Conservation (phyloP, 2,797 vertebrate species). For the Pogoniulus pusillus region DNA sequence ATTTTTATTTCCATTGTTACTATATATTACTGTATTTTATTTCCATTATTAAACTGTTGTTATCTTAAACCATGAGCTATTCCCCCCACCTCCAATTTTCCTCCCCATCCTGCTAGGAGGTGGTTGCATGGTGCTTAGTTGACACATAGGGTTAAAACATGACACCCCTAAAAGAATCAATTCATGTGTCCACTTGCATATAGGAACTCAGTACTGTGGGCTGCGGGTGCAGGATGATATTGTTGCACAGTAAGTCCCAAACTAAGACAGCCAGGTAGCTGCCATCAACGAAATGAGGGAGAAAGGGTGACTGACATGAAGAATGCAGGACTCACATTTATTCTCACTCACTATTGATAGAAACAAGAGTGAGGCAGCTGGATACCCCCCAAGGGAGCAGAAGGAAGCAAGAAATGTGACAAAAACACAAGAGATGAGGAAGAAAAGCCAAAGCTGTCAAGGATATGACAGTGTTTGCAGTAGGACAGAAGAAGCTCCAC, state of each 20-base stretch:
- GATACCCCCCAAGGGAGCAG: not conserved
- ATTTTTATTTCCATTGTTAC: not conserved
- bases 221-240: fast-evolving
- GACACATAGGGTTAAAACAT: not conserved
- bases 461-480: not conserved
- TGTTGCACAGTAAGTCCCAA: fast-evolving
- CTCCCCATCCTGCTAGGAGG: not conserved
- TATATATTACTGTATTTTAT: not conserved
- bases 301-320: not conserved
- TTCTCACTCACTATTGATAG: not conserved
- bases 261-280: not conserved
- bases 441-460: not conserved
- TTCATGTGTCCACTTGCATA: too few relatives aligned
- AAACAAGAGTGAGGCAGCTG: not conserved
- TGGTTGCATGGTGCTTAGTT: not conserved
- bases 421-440: not conserved
- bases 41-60: not conserved
- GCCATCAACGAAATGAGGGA: not conserved
- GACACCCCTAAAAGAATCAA: not conserved
- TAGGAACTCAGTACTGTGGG: not conserved
- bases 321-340: not conserved
- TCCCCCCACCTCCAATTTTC: too few relatives aligned
- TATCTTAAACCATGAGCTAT: not conserved
- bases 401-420: not conserved
- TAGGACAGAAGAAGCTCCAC: not conserved